Evolutionary conservation across 2,888 invertebrate genomes (phyloP).

Genomic region (Drosophila pegasa): DNA sequence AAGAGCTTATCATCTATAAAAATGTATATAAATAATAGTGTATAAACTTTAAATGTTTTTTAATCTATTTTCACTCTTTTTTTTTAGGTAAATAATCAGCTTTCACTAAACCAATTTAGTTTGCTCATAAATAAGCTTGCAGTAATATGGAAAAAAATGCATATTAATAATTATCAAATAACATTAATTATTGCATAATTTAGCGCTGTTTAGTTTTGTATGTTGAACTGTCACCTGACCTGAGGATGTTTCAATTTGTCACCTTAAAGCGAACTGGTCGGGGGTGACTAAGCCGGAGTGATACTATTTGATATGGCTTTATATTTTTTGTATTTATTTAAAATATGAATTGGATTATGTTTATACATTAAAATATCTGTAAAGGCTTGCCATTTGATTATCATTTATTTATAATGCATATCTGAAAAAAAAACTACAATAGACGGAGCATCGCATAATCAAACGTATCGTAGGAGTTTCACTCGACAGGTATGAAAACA

Average conservation of each 20-base stretch:
- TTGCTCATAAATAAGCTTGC: neutral
- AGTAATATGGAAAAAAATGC: neutral
- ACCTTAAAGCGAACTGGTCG: neutral
- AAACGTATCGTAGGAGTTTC: no score
- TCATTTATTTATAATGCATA: no score
- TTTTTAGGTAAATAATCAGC: conserved; percentile 1
- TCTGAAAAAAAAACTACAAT: no score
- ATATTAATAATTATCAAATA: neutral
- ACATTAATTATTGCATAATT: no score
- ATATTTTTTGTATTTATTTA: neutral
- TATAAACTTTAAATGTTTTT: neutral
- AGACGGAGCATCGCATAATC: no score
- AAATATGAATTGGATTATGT: neutral
- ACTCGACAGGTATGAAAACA: no score
- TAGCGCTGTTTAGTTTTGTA: neutral
- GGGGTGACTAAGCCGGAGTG: neutral
- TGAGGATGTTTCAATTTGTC: no score
- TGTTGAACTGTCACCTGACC: neutral
- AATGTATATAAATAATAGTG: neutral
- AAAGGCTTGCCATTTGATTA: neutral
- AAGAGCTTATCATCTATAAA: neutral
- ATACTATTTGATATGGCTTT: neutral
- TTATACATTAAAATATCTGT: no score
- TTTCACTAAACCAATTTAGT: neutral
- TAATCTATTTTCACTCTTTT: neutral